phyloP scores from a whole-genome alignment of 1,140 invertebrate genomes.

The Neomicropteryx cornuta region DNA sequence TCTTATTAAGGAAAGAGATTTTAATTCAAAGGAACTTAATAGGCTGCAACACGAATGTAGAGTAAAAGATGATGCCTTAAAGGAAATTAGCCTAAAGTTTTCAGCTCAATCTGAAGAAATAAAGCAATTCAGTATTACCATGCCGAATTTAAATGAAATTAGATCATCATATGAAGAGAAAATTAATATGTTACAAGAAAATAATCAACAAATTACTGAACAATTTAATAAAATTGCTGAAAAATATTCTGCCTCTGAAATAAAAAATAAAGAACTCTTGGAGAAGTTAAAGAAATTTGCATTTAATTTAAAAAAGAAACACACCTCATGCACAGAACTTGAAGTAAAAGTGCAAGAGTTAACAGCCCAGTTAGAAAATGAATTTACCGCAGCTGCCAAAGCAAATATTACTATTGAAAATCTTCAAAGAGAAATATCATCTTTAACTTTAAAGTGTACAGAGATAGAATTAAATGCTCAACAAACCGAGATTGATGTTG shows the following conservation, averaged over 20 bases:
- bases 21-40: constrained; percentile 27
- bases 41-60: constrained; percentile 30
- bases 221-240: constrained; percentile 22
- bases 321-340: constrained; percentile 47
- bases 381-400: constrained; percentile 11
- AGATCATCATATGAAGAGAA: constrained; percentile 11
- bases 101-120: constrained; percentile 38
- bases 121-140: constrained; percentile 25
- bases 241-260: constrained; percentile 22
- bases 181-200: constrained; percentile 17
- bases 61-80: constrained; percentile 44
- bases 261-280: constrained; percentile 44
- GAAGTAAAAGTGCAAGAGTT: constrained; percentile 40
- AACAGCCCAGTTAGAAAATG: constrained; percentile 20
- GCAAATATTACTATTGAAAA: constrained; percentile 1
- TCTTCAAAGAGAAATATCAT: constrained; percentile 6
- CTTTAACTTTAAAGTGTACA: no score
- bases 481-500: no score
- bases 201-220: constrained; percentile 22
- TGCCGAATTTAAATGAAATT: constrained; percentile 22
- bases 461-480: no score
- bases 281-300: constrained; percentile 71
- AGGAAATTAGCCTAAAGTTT: constrained; percentile 36
- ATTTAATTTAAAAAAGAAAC: constrained; percentile 61
- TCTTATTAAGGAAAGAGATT: constrained; percentile 15